These are phyloP conservation scores for Phyto melanocephala DNA, from an alignment of 2,888 invertebrate genomes.

Conservation along the genomic window DNA sequence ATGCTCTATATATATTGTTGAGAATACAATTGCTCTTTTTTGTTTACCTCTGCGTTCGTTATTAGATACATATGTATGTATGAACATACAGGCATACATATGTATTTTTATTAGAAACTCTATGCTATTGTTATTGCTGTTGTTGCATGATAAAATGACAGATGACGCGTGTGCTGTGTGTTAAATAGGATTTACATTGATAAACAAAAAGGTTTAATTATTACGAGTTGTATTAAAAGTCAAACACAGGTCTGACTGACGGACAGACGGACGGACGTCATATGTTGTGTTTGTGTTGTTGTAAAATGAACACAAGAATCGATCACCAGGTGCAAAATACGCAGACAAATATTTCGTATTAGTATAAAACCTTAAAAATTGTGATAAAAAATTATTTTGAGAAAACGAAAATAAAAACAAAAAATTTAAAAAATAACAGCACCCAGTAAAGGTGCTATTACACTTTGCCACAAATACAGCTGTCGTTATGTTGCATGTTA, in stretches of 20 bases:
- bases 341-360: conserved; percentile 64
- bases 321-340: conserved; percentile 75
- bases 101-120: conserved; percentile 9
- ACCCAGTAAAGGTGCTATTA: conserved; percentile 60
- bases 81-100: too few species aligned
- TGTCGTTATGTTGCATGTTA: conserved; percentile 64
- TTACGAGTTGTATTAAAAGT: conserved; percentile 15
- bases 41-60: conserved; percentile 33
- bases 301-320: conserved; percentile 68
- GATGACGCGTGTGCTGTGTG: conserved; percentile 63
- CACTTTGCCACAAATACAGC: conserved; percentile 65
- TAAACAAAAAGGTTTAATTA: conserved; percentile 58
- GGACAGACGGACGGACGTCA: conserved; percentile 8
- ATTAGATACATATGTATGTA: background rate
- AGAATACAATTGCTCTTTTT: conserved; percentile 5
- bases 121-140: background rate
- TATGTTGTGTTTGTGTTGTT: conserved; percentile 46
- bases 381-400: conserved; percentile 48
- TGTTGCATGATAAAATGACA: conserved; percentile 40
- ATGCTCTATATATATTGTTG: conserved; percentile 17
- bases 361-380: conserved; percentile 33
- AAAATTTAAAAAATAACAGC: conserved; percentile 44
- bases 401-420: background rate
- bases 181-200: conserved; percentile 57
- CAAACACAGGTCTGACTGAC: conserved; percentile 4